Conservation (phyloP, 2,888 invertebrate genomes). For the Osmoderma eremita region DNA sequence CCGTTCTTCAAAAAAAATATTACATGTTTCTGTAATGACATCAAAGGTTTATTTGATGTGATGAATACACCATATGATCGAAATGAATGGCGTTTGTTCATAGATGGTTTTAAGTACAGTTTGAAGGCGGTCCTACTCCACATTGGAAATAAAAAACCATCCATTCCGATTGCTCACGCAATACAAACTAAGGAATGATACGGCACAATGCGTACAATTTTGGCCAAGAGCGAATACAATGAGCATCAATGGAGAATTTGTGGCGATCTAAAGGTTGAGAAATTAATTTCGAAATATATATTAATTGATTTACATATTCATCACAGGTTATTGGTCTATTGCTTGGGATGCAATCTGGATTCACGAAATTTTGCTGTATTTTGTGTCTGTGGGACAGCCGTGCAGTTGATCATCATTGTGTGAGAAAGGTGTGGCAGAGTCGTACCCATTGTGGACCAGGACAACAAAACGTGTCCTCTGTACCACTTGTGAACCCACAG, state of each 20-base stretch:
- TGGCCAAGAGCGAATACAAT: conserved; percentile 26
- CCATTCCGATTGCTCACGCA: conserved; percentile 41
- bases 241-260: conserved; percentile 4
- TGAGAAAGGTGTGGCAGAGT: conserved; percentile 34
- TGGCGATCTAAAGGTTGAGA: conserved; percentile 9
- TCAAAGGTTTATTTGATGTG: conserved; percentile 43
- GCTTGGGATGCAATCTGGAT: conserved; percentile 40
- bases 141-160: conserved; percentile 41
- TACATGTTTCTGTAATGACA: conserved; percentile 30
- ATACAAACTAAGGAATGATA: conserved; percentile 41
- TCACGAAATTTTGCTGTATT: conserved; percentile 39
- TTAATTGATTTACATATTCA: conserved; percentile 30
- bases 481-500: conserved; percentile 27
- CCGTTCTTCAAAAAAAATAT: too few relatives aligned
- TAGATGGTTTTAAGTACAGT: conserved; percentile 35
- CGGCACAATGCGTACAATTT: conserved; percentile 26
- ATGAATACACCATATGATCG: conserved; percentile 42
- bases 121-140: conserved; percentile 35
- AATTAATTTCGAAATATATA: conserved; percentile 31
- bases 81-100: conserved; percentile 44
- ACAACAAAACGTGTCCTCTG: conserved; percentile 27
- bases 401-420: conserved; percentile 33
- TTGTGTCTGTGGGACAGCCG: conserved; percentile 35
- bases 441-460: conserved; percentile 24
- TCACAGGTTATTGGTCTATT: conserved; percentile 32